Evolutionary conservation across 2,888 invertebrate species (phyloP).

Genomic region (Nomada hirtipes): DNA sequence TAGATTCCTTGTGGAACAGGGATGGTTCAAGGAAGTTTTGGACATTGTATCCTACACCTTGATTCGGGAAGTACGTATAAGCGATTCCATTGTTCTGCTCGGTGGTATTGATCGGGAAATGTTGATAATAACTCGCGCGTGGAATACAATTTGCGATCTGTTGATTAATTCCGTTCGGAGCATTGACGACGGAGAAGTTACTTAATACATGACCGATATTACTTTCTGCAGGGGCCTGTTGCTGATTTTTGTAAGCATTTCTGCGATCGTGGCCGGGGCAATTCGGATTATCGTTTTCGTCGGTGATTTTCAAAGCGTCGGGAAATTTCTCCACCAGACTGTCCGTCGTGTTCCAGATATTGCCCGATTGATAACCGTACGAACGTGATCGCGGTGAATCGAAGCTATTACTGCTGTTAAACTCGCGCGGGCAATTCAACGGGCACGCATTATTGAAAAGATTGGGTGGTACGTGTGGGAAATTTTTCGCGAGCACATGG

Average conservation of each 20-base stretch:
- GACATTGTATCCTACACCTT: neutral
- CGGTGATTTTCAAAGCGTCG: neutral
- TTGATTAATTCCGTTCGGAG: neutral
- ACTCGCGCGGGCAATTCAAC: neutral
- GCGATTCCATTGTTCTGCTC: neutral
- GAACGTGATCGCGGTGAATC: neutral
- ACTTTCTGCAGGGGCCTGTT: neutral
- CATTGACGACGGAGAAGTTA: neutral
- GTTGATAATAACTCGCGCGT: neutral
- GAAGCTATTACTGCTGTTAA: neutral
- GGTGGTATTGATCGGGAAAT: neutral
- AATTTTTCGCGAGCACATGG: neutral
- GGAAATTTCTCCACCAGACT: constrained; percentile 4
- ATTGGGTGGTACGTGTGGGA: neutral
- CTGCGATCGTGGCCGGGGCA: neutral
- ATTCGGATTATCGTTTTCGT: neutral
- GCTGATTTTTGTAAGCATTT: neutral
- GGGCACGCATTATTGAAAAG: neutral
- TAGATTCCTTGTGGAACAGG: neutral
- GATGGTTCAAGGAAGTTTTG: neutral
- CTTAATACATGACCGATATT: neutral
- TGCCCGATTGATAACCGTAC: neutral
- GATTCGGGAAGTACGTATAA: neutral
- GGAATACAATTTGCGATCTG: neutral
- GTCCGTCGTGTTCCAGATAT: neutral